These are phyloP conservation scores for Furcula furcula DNA, from an alignment of 2,888 invertebrate species.

Conservation along the genomic window DNA sequence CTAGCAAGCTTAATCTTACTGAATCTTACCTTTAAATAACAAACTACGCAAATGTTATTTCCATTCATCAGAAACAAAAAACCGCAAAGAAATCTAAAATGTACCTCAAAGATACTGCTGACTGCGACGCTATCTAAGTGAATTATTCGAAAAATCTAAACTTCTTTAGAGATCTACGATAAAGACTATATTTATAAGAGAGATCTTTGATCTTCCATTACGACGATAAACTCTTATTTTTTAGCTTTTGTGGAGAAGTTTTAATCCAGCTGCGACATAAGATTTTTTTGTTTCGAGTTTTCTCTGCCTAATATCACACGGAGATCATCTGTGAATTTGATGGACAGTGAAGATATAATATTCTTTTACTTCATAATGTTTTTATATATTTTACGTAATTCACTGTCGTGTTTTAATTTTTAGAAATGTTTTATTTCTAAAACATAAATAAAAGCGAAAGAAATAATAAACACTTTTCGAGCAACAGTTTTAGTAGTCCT, in stretches of 20 bases:
- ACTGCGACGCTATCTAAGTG: conserved; percentile 2
- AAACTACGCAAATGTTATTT: background rate
- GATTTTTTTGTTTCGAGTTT: background rate
- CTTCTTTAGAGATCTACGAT: conserved; percentile 1
- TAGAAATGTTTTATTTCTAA: background rate
- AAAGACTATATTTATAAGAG: background rate
- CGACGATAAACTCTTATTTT: background rate
- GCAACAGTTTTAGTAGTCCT: too few species aligned
- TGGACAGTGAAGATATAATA: too few species aligned
- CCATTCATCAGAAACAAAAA: background rate
- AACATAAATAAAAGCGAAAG: too few species aligned
- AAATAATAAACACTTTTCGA: too few species aligned
- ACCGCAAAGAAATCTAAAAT: conserved; percentile 2
- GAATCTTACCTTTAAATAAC: background rate
- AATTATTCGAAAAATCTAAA: conserved; percentile 1
- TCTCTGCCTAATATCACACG: too few species aligned
- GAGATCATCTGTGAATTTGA: too few species aligned
- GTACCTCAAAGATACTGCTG: conserved; percentile 1
- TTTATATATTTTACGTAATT: too few species aligned
- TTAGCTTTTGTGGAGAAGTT: background rate
- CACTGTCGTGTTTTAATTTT: too few species aligned
- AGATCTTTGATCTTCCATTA: background rate
- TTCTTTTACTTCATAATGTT: too few species aligned
- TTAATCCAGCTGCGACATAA: background rate
- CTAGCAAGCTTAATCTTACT: background rate